phyloP scores from a whole-genome alignment of 2,797 vertebrate species.

The Florisuga fusca region DNA sequence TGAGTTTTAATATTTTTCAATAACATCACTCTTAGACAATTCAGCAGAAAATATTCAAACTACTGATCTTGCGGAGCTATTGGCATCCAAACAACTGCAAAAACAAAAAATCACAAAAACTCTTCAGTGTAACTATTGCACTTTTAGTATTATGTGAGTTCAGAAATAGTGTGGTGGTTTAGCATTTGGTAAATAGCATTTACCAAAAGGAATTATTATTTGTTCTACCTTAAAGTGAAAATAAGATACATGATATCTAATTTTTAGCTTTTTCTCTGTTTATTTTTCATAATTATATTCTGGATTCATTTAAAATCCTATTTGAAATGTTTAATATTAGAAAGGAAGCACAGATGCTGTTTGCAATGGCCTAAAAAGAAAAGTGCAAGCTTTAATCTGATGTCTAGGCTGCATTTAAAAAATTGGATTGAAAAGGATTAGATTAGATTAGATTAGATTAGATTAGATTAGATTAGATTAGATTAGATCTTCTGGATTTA shows the following conservation, averaged over 20 bases:
- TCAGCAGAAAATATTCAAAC: background rate
- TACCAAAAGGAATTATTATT: background rate
- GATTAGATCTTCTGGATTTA: slow-evolving; percentile 95
- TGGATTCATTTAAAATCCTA: slow-evolving; percentile 44
- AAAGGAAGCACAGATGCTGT: slow-evolving; percentile 86
- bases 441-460: slow-evolving; percentile 87
- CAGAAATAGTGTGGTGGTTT: rapidly evolving
- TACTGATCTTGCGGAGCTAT: background rate
- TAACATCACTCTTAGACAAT: background rate
- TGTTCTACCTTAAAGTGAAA: background rate
- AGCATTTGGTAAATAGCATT: no score
- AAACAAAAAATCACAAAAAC: background rate
- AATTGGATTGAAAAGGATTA: slow-evolving; percentile 99
- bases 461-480: slow-evolving; percentile 91
- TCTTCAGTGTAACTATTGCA: background rate
- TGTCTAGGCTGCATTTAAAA: slow-evolving; percentile 96
- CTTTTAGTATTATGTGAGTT: background rate
- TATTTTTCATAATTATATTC: background rate
- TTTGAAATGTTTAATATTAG: slow-evolving; percentile 31
- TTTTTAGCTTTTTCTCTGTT: background rate
- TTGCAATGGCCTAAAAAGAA: slow-evolving; percentile 89
- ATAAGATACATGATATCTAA: background rate
- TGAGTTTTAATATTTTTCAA: background rate
- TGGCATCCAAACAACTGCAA: background rate
- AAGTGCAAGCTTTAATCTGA: slow-evolving; percentile 91